Percentiles rank a stretch among this genome's conserved stretches.
Evolutionary conservation across 2,888 invertebrate genomes (phyloP).

Genomic region (Drosophila paramelanica): DNA sequence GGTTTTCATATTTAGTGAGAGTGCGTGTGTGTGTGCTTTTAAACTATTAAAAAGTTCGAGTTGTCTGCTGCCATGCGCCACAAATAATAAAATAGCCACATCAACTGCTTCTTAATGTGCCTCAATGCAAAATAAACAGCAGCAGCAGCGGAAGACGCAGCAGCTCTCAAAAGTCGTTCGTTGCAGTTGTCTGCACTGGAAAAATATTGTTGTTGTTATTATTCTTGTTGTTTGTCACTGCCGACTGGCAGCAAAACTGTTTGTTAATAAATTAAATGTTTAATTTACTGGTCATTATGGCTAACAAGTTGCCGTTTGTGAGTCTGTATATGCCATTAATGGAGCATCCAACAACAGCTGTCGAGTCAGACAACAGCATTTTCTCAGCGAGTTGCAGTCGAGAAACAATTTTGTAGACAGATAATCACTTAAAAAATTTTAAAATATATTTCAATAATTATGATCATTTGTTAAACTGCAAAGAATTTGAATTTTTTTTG

Average conservation of each 20-base stretch:
- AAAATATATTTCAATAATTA: conserved; percentile 32
- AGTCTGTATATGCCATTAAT: conserved; percentile 35
- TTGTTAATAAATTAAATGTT: conserved; percentile 80
- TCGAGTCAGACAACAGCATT: conserved; percentile 1
- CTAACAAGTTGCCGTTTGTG: conserved; percentile 57
- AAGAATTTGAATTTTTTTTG: conserved; percentile 1
- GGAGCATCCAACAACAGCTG: conserved; percentile 8
- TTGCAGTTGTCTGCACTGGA: conserved; percentile 42
- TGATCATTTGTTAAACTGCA: conserved; percentile 12
- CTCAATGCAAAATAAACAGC: conserved; percentile 54
- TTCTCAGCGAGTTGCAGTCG: conserved; percentile 14
- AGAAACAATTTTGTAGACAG: conserved; percentile 12
- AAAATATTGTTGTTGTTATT: conserved; percentile 23
- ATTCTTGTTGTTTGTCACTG: conserved; percentile 30
- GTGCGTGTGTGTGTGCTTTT: conserved; percentile 51
- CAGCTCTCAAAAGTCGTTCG: conserved; percentile 42
- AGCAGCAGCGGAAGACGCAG: conserved; percentile 20
- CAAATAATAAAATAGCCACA: conserved; percentile 61
- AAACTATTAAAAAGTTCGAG: conserved; percentile 77
- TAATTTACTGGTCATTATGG: conserved; percentile 75
- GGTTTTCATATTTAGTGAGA: conserved; percentile 45
- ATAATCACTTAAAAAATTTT: conserved; percentile 14
- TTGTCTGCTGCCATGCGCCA: conserved; percentile 54
- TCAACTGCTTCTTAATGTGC: conserved; percentile 60
- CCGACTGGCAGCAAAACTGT: conserved; percentile 60